phyloP scores from a whole-genome alignment of 2,888 invertebrate genomes.

The Peribatodes rhomboidaria region DNA sequence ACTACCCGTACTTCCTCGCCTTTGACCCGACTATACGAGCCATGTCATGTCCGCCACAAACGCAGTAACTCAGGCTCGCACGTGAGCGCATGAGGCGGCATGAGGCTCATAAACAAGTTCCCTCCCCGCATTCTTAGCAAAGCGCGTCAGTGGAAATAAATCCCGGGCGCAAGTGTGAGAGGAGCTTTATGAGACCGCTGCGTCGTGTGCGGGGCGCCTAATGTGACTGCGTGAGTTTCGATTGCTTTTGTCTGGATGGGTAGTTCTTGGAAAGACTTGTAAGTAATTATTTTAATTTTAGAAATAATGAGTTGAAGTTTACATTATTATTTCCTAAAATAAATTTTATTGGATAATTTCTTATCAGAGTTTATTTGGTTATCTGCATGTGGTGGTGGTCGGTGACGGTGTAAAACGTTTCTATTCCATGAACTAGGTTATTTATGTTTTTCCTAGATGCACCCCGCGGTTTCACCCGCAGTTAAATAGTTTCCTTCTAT shows the following conservation, averaged over 20 bases:
- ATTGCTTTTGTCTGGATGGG: conserved; percentile 36
- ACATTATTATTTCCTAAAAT: no score
- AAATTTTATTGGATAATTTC: no score
- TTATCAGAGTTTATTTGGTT: no score
- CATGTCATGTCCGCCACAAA: conserved; percentile 30
- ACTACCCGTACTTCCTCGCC: neutral
- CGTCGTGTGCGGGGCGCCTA: conserved; percentile 43
- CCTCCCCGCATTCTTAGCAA: conserved; percentile 36
- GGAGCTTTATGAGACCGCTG: conserved; percentile 48
- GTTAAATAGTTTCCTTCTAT: no score
- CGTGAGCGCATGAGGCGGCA: conserved; percentile 22
- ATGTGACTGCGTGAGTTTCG: conserved; percentile 42
- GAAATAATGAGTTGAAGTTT: no score
- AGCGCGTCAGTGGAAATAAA: conserved; percentile 47
- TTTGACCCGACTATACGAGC: conserved; percentile 15
- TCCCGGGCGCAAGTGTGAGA: conserved; percentile 47
- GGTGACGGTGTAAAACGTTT: no score
- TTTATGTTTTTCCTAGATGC: no score
- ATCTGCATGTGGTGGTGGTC: no score
- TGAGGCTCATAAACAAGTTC: conserved; percentile 41
- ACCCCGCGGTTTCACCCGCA: no score
- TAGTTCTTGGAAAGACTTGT: neutral
- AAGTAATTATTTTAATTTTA: neutral
- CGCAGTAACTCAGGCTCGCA: conserved; percentile 29
- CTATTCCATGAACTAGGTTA: no score